These are phyloP conservation scores for Caenorhabditis macrosperma DNA, from an alignment of 2,888 invertebrate species.

Conservation along the genomic window DNA sequence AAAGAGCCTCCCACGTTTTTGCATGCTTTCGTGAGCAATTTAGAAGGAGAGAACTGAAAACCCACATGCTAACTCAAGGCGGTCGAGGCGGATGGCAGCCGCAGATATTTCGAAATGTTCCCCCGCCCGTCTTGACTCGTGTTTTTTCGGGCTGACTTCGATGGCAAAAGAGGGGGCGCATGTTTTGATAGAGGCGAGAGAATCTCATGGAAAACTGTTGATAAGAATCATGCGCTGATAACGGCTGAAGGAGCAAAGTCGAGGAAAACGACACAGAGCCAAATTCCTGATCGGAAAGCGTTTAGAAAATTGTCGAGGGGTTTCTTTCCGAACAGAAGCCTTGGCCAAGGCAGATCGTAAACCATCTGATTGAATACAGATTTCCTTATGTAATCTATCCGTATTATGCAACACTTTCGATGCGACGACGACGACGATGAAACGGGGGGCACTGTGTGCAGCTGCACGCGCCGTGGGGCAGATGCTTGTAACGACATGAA, in stretches of 20 bases:
- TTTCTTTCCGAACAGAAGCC: no score
- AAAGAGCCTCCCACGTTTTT: not conserved
- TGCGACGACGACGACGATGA: slow-evolving; percentile 18
- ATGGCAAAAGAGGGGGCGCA: not conserved
- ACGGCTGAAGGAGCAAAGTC: not conserved
- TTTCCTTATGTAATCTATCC: slow-evolving; percentile 59
- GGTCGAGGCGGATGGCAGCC: no score
- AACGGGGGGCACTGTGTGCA: slow-evolving; percentile 36
- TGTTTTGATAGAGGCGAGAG: not conserved
- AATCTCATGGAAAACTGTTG: not conserved
- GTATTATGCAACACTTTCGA: slow-evolving; percentile 60
- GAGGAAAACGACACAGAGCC: not conserved
- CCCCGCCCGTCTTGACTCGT: no score
- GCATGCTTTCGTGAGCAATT: no score
- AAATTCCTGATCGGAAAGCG: no score
- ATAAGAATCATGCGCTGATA: not conserved
- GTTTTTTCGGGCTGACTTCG: not conserved
- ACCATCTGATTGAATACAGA: slow-evolving; percentile 51
- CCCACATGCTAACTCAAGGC: no score
- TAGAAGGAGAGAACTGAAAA: no score
- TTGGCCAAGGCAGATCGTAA: slow-evolving; percentile 30
- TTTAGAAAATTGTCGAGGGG: no score
- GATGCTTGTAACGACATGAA: slow-evolving; percentile 54
- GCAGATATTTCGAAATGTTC: slow-evolving; percentile 15
- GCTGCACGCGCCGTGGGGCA: slow-evolving; percentile 36